These are phyloP conservation scores for Cephus pygmeus DNA, from an alignment of 2,888 invertebrate species.

Conservation along the genomic window DNA sequence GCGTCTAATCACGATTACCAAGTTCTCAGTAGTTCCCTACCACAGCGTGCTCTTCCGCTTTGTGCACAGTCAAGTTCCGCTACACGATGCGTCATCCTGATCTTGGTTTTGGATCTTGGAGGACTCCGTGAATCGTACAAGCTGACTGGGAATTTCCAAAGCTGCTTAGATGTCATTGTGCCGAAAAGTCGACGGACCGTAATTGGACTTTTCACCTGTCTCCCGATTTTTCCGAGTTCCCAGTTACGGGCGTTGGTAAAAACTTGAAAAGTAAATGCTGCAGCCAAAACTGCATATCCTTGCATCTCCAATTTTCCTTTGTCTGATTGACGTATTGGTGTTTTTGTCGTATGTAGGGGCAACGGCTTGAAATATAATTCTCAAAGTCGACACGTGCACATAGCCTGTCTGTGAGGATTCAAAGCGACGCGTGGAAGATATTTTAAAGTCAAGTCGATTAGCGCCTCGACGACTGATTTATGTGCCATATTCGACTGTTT, in stretches of 20 bases:
- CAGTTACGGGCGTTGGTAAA: too few species aligned
- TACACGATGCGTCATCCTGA: background rate
- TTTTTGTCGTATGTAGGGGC: background rate
- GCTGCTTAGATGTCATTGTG: background rate
- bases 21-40: background rate
- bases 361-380: background rate
- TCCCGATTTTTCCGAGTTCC: too few species aligned
- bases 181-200: background rate
- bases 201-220: background rate
- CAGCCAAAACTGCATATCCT: too few species aligned
- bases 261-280: too few species aligned
- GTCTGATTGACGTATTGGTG: background rate
- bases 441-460: constrained; percentile 3
- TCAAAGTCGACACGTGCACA: background rate
- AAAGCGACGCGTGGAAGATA: constrained; percentile 57
- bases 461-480: background rate
- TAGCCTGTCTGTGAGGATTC: constrained; percentile 31
- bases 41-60: background rate
- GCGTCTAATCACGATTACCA: background rate
- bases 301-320: background rate
- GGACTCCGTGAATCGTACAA: too few species aligned
- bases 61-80: background rate
- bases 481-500: background rate
- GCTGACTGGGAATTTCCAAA: too few species aligned
- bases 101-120: too few species aligned